Evolutionary conservation across 2,113 vertebrate species (phyloP).

Genomic region (Leucopternis melanops): DNA sequence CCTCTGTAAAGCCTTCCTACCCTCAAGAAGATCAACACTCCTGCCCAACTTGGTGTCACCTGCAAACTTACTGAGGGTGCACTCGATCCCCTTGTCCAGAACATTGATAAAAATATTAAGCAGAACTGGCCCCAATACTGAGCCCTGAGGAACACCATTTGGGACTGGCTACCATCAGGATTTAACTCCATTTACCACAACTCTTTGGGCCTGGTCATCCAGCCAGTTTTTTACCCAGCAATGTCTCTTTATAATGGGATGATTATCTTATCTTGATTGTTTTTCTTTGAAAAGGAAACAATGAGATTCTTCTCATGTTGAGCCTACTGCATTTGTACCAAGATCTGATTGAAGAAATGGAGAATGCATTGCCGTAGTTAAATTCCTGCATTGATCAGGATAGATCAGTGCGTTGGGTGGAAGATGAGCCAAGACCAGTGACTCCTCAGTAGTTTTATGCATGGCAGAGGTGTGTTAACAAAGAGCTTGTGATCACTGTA

Average conservation of each 20-base stretch:
- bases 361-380: neutral
- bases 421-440: neutral
- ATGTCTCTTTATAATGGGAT: rapidly evolving
- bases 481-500: neutral
- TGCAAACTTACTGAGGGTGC: too few relatives aligned
- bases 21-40: too few relatives aligned
- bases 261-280: neutral
- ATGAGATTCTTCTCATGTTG: neutral
- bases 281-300: neutral
- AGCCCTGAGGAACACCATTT: too few relatives aligned
- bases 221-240: too few relatives aligned
- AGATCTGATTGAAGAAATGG: neutral
- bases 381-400: neutral
- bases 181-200: too few relatives aligned
- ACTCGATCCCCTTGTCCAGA: too few relatives aligned
- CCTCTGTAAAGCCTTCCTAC: too few relatives aligned
- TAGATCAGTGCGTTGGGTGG: neutral
- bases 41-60: too few relatives aligned
- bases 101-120: too few relatives aligned
- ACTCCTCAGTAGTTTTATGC: neutral
- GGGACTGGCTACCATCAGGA: too few relatives aligned
- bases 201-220: too few relatives aligned
- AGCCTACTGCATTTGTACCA: neutral
- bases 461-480: neutral
- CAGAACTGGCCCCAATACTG: too few relatives aligned